Conservation (phyloP, 2,797 vertebrate genomes). For the Anisognathus igniventris region DNA sequence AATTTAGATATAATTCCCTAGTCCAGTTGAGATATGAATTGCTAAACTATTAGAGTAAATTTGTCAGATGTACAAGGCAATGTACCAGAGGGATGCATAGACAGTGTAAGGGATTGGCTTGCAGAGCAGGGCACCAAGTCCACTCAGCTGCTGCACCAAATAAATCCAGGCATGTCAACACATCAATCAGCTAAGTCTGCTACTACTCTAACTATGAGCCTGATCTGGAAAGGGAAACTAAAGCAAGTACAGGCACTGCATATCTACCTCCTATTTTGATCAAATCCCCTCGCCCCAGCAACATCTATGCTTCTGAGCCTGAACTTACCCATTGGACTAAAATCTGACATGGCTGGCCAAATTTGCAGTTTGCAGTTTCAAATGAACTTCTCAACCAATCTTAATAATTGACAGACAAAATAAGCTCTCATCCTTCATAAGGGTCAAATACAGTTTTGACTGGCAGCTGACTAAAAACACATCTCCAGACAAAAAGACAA, state of each 20-base stretch:
- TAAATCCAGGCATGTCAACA: background rate
- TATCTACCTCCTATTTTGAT: background rate
- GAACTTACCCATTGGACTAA: background rate
- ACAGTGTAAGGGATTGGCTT: background rate
- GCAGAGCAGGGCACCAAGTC: background rate
- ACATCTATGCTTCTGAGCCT: background rate
- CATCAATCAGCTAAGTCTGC: background rate
- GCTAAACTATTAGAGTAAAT: background rate
- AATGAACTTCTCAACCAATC: background rate
- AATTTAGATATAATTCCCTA: background rate
- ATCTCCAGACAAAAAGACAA: background rate
- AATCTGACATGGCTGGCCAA: background rate
- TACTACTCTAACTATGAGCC: background rate
- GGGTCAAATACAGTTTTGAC: background rate
- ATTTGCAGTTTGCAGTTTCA: background rate
- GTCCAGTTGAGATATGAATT: background rate
- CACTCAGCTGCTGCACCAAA: background rate
- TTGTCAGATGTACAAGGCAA: background rate
- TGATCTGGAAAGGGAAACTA: background rate
- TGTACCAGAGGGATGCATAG: background rate
- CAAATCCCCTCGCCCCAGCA: background rate
- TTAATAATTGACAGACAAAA: background rate
- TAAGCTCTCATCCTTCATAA: background rate
- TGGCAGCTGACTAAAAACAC: background rate
- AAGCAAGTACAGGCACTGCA: background rate